A percentile compares a stretch with the other conserved stretches of the same genome.
phyloP scores from a whole-genome alignment of 2,113 vertebrate species.

The Strigops habroptila region DNA sequence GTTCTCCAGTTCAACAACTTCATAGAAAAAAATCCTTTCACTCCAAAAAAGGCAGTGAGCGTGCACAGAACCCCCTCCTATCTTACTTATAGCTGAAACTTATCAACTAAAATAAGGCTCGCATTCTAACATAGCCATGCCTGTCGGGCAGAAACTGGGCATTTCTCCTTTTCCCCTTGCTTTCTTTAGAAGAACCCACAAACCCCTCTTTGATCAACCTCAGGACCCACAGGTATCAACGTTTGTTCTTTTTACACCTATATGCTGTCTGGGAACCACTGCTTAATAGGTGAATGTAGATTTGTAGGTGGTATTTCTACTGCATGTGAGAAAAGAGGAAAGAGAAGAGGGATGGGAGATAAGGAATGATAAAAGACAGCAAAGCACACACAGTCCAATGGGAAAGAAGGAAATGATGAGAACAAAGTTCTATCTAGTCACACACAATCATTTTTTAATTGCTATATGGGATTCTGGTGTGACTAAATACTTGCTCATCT shows the following conservation, averaged over 20 bases:
- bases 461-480: not conserved
- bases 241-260: not conserved
- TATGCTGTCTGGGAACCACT: not conserved
- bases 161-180: not conserved
- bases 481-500: not conserved
- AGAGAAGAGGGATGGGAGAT: not conserved
- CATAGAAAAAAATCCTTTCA: not conserved
- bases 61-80: not conserved
- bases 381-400: not conserved
- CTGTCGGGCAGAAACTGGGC: not conserved
- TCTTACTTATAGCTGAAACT: not conserved
- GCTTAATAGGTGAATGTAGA: not conserved
- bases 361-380: not conserved
- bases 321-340: not conserved
- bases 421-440: not conserved
- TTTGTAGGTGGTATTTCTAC: not conserved
- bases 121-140: not conserved
- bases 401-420: not conserved
- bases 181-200: not conserved
- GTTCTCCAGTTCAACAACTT: not conserved
- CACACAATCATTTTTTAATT: not conserved
- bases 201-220: not conserved
- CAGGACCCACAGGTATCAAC: not conserved
- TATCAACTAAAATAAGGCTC: not conserved
- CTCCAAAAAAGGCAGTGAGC: not conserved